Evolutionary conservation across 1,140 invertebrate genomes (phyloP).

Genomic region (Reticulitermes speratus): DNA sequence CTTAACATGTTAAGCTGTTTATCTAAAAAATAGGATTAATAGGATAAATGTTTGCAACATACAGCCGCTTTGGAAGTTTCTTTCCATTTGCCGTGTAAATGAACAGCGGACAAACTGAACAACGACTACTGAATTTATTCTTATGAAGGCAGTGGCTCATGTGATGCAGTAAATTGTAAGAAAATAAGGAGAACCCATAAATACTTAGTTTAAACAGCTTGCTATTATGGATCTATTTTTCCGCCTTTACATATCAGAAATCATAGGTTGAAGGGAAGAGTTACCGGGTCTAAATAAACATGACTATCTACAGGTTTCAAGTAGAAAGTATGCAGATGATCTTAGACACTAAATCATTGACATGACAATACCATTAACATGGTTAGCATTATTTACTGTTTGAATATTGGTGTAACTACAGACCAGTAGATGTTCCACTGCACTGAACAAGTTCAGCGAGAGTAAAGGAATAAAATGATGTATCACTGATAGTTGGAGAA

Average conservation of each 20-base stretch:
- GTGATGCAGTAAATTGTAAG: neutral
- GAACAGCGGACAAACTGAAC: neutral
- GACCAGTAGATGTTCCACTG: neutral
- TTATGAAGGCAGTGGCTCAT: neutral
- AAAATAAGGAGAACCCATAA: neutral
- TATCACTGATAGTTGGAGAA: conserved; percentile 1
- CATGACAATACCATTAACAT: neutral
- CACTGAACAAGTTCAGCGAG: neutral
- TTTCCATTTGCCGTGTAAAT: neutral
- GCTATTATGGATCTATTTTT: no score
- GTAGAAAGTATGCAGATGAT: neutral
- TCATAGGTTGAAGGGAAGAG: neutral
- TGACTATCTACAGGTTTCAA: neutral
- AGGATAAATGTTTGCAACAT: neutral
- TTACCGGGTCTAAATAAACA: neutral
- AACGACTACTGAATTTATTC: no score
- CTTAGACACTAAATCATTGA: neutral
- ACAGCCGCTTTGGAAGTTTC: neutral
- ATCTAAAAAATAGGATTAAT: neutral
- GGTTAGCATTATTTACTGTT: neutral
- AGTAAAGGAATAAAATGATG: neutral
- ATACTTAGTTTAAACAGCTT: neutral
- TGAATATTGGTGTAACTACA: neutral
- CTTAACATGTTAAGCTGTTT: neutral
- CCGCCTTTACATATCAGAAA: neutral